Evolutionary conservation across 2,797 vertebrate species (phyloP).

Genomic region (Odontamblyopus lacepedii): DNA sequence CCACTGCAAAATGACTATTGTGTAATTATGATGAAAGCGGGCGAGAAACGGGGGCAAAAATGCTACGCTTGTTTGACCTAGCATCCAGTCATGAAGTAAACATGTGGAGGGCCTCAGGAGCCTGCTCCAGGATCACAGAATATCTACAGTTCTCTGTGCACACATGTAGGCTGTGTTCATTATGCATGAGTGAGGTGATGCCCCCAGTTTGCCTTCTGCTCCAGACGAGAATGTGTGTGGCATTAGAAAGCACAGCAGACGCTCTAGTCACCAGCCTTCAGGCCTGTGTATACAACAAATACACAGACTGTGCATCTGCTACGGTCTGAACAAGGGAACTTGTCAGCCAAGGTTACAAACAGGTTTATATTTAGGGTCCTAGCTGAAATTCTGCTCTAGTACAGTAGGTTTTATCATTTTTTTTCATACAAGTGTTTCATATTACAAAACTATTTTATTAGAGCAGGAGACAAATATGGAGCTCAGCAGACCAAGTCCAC

Average conservation of each 20-base stretch:
- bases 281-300: slow-evolving; percentile 11
- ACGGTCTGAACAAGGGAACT: not conserved
- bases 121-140: slow-evolving; percentile 7
- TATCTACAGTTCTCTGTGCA: slow-evolving; percentile 20
- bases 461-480: not conserved
- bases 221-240: slow-evolving; percentile 24
- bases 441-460: not conserved
- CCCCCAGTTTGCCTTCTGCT: slow-evolving; percentile 39
- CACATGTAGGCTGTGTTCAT: slow-evolving; percentile 39
- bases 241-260: slow-evolving; percentile 1
- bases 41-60: slow-evolving; percentile 14
- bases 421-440: not conserved
- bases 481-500: not conserved
- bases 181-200: slow-evolving; percentile 42
- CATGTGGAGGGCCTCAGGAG: slow-evolving; percentile 8
- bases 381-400: not conserved
- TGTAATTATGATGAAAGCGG: slow-evolving; percentile 45
- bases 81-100: slow-evolving; percentile 21
- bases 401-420: not conserved
- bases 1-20: slow-evolving; percentile 44
- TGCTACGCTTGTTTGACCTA: slow-evolving; percentile 18
- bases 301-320: slow-evolving; percentile 28
- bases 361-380: not conserved
- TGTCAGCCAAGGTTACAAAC: not conserved
- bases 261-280: slow-evolving; percentile 18